phyloP scores from a whole-genome alignment of 1,140 invertebrate genomes.

The Drosophila azteca region DNA sequence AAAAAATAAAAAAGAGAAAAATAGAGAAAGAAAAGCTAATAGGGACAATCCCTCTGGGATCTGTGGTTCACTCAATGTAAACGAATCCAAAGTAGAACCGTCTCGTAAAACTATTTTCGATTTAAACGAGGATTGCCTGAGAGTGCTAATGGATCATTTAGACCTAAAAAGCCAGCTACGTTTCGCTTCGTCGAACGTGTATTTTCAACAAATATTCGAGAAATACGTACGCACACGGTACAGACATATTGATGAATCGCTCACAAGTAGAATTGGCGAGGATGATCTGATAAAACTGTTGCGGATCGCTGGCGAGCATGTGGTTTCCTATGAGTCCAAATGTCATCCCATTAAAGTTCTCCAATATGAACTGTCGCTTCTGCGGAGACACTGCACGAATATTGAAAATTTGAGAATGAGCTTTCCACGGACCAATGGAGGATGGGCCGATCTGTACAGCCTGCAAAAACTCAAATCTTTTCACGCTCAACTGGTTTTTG shows the following conservation, averaged over 20 bases:
- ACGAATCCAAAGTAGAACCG: no score
- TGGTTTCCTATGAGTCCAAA: conserved; percentile 38
- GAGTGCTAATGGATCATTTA: conserved; percentile 16
- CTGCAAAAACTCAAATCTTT: conserved; percentile 16
- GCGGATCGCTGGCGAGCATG: neutral
- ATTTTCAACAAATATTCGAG: neutral
- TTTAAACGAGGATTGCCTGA: conserved; percentile 13
- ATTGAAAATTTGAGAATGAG: no score
- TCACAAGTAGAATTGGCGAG: neutral
- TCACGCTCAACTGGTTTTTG: neutral
- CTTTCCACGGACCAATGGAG: no score
- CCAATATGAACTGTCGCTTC: conserved; percentile 16
- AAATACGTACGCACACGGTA: neutral
- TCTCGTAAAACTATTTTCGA: neutral
- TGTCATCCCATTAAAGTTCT: neutral
- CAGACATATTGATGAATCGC: neutral
- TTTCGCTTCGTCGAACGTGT: neutral
- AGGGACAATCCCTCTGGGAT: no score
- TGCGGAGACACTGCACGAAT: neutral
- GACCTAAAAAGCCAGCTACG: conserved; percentile 16
- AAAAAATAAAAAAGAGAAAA: no score
- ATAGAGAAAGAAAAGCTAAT: no score
- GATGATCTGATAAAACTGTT: conserved; percentile 19
- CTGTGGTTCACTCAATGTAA: no score
- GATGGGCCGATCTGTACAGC: neutral